Evolutionary conservation across 1,140 invertebrate species (phyloP).

Genomic region (Diorhabda elongata): DNA sequence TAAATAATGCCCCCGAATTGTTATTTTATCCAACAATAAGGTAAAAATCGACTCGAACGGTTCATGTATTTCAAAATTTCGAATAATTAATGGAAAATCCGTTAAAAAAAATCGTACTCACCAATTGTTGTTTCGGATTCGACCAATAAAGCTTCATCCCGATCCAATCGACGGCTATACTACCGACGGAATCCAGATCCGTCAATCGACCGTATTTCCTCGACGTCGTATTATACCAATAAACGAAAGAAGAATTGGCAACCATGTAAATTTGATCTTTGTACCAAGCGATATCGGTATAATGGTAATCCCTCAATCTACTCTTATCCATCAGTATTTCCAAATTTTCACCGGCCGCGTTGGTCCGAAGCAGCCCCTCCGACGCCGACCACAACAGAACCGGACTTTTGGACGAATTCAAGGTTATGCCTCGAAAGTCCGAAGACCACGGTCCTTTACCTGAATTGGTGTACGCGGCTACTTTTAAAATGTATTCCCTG

Average conservation of each 20-base stretch:
- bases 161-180: slow-evolving; percentile 84
- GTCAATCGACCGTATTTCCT: slow-evolving; percentile 53
- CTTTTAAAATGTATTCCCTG: slow-evolving; percentile 72
- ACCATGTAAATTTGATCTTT: slow-evolving; percentile 62
- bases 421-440: slow-evolving; percentile 65
- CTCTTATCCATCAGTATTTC: slow-evolving; percentile 60
- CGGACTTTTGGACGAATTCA: slow-evolving; percentile 48
- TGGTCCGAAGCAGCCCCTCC: slow-evolving; percentile 66
- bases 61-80: too few species aligned
- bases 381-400: slow-evolving; percentile 65
- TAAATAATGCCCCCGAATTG: too few species aligned
- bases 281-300: slow-evolving; percentile 42
- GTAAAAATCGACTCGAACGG: too few species aligned
- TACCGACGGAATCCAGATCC: slow-evolving; percentile 67
- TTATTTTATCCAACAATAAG: too few species aligned
- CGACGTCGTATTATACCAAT: slow-evolving; percentile 65
- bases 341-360: slow-evolving; percentile 69
- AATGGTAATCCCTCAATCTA: slow-evolving; percentile 44
- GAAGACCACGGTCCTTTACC: slow-evolving; percentile 78
- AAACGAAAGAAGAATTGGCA: slow-evolving; percentile 66
- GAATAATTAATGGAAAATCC: too few species aligned
- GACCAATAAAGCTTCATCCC: slow-evolving; percentile 87
- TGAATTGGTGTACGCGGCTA: slow-evolving; percentile 69
- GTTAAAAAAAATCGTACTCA: slow-evolving; percentile 45
- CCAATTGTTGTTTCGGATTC: slow-evolving; percentile 74